phyloP scores from a whole-genome alignment of 2,888 invertebrate genomes.

The Branchellion lobata region DNA sequence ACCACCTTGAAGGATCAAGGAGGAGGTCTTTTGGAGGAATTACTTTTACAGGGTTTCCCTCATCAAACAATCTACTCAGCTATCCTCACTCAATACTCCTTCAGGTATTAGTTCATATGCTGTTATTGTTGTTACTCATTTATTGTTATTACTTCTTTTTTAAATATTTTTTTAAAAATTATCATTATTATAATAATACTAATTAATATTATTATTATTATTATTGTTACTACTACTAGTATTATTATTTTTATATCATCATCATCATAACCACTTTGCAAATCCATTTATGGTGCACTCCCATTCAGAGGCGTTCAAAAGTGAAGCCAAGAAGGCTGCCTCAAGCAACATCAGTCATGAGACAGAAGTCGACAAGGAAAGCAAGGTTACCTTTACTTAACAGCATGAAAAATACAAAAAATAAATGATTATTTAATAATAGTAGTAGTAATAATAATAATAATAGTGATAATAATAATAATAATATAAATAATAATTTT shows the following conservation, averaged over 20 bases:
- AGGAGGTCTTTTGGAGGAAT: slow-evolving; percentile 99
- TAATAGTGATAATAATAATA: no score
- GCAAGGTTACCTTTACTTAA: neutral
- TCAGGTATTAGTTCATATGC: neutral
- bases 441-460: no score
- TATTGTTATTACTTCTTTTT: no score
- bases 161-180: no score
- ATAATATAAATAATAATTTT: no score
- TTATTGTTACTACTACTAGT: neutral
- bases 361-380: neutral
- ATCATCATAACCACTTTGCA: neutral
- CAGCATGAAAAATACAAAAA: neutral
- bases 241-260: slow-evolving; percentile 12
- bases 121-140: neutral
- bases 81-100: slow-evolving; percentile 69
- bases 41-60: slow-evolving; percentile 98
- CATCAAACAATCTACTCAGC: slow-evolving; percentile 91
- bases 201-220: neutral
- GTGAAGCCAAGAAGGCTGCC: neutral
- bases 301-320: no score
- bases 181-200: neutral
- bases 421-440: neutral
- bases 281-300: neutral
- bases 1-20: slow-evolving; percentile 66
- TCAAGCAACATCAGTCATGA: neutral